Percentiles rank a stretch among this genome's conserved stretches.
phyloP scores from a whole-genome alignment of 2,888 invertebrate genomes.

The Morpho deidamia region DNA sequence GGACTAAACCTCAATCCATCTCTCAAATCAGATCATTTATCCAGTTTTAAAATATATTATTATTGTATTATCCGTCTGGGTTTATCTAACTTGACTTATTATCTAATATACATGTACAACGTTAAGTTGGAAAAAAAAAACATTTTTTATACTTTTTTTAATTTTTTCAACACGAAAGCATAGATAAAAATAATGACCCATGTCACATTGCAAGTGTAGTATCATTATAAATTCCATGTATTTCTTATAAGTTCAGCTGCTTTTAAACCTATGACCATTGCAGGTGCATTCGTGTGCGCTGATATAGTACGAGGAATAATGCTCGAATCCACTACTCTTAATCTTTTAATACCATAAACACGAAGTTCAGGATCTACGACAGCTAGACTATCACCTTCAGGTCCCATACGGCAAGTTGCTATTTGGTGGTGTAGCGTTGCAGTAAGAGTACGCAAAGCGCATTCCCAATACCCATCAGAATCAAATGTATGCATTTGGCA shows the following conservation, averaged over 20 bases:
- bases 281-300: constrained; percentile 83
- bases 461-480: constrained; percentile 84
- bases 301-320: constrained; percentile 81
- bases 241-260: constrained; percentile 81
- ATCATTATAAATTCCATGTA: constrained; percentile 45
- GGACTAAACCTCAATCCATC: too few species aligned
- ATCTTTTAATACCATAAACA: constrained; percentile 78
- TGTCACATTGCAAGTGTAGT: too few species aligned
- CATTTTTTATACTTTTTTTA: too few species aligned
- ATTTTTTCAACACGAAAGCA: background rate
- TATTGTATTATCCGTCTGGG: too few species aligned
- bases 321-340: constrained; percentile 84
- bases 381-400: constrained; percentile 76
- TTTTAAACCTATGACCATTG: constrained; percentile 85
- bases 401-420: constrained; percentile 86
- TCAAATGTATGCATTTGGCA: constrained; percentile 71
- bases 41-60: too few species aligned
- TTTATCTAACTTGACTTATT: too few species aligned
- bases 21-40: too few species aligned
- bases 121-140: too few species aligned
- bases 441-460: constrained; percentile 79
- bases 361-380: constrained; percentile 81
- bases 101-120: too few species aligned
- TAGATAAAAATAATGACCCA: too few species aligned
- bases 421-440: constrained; percentile 82